Evolutionary conservation across 1,140 invertebrate species (phyloP), one percentile per base, ranked within the genome.

Genomic region (Brachionus plicatilis): DNA sequence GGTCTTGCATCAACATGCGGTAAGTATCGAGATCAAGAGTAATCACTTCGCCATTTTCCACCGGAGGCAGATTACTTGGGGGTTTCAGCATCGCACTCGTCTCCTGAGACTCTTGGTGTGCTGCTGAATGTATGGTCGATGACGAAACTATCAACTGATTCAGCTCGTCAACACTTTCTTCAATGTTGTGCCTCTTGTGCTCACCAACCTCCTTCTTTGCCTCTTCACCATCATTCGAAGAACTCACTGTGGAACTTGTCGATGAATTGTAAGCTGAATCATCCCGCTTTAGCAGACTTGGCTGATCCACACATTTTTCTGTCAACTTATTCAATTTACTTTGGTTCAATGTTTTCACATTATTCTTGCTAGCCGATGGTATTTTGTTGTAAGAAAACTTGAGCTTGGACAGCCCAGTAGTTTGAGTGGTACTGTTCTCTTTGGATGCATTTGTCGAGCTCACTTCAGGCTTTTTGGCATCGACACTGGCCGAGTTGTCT

Each of bases 381-480:
- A 76, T 76, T 76, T 76, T 76, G 43, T 47, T 50, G 27, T 76
- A 76, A 12, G 43, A 50, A 76, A 76, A 76, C 29, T 76, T 76
- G 4, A 76, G 45, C 20, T 76, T 76, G 4, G 72, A 76, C 2
- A 47, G n/a, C 0, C 72, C 45, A 12, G 33, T 37, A 37, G 43
- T 41, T 72, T 72, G 68, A 41, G 33, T 24, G 29, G 0, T 37
- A 0, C 1, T 68, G 14, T 41, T 72, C 17, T 41, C 68, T 41
- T 41, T 76, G 17, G 11, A 47, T 4, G 43, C 24, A 1, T 29
- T 27, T 33, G 20, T 47, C 12, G 41, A 43, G 37, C 3, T 72
- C n/a, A n/a, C 14, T 50, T 76, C 72, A 12, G 43, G 24, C 47
- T 76, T 76, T 50, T 50, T 76, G 43, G 27, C 20, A 37, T 76